Conservation (phyloP, 2,113 vertebrate species). For the Grus americana region DNA sequence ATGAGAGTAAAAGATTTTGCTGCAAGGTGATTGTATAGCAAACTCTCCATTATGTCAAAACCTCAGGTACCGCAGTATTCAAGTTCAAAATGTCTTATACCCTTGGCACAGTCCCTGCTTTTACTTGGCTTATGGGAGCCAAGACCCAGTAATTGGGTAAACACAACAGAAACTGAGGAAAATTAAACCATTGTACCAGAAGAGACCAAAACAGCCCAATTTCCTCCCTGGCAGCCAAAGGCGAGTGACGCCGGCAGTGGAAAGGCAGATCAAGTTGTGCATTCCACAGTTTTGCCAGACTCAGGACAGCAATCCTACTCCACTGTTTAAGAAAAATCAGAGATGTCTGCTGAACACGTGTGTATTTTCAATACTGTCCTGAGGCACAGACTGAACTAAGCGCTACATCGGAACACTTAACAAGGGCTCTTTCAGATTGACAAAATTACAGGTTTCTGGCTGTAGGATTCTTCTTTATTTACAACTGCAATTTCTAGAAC, state of each 20-base stretch:
- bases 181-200: conserved; percentile 42
- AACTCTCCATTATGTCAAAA: neutral
- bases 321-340: neutral
- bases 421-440: neutral
- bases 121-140: neutral
- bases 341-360: neutral
- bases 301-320: neutral
- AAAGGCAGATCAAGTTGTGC: neutral
- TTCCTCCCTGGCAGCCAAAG: conserved; percentile 41
- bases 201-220: conserved; percentile 3
- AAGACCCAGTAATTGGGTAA: conserved; percentile 19
- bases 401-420: neutral
- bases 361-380: neutral
- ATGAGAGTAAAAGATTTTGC: neutral
- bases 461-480: neutral
- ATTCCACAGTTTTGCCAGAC: neutral
- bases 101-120: conserved; percentile 5
- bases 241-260: neutral
- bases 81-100: neutral
- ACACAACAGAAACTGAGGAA: conserved; percentile 15
- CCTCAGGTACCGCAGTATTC: neutral
- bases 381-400: neutral
- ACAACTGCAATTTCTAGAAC: neutral
- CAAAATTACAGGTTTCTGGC: neutral
- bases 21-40: neutral